Percentiles rank a stretch among this genome's conserved stretches.
Evolutionary conservation across 2,888 invertebrate genomes (phyloP).

Genomic region (Eristalis pertinax): DNA sequence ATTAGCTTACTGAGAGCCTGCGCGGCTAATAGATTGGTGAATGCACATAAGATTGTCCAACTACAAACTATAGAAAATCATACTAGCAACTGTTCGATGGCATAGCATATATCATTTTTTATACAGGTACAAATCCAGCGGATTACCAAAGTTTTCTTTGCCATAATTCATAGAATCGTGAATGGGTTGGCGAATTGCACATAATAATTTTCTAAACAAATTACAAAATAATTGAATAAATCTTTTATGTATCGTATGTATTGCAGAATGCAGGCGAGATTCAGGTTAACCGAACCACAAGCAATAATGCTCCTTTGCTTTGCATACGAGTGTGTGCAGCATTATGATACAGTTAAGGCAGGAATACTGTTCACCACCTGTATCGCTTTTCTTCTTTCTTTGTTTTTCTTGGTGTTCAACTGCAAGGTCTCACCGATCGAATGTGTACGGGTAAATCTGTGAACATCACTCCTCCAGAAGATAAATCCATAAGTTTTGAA

Average conservation of each 20-base stretch:
- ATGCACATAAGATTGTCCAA: no score
- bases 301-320: conserved; percentile 32
- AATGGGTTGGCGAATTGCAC: conserved; percentile 38
- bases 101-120: conserved; percentile 28
- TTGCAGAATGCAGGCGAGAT: conserved; percentile 5
- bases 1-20: no score
- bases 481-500: conserved; percentile 26
- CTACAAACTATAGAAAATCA: not conserved
- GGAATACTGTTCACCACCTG: not conserved
- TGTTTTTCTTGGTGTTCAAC: not conserved
- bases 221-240: conserved; percentile 61
- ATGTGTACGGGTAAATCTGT: conserved; percentile 35
- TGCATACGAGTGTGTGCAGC: conserved; percentile 25
- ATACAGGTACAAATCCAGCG: conserved; percentile 4
- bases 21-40: no score
- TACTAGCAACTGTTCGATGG: not conserved
- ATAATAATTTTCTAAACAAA: conserved; percentile 56
- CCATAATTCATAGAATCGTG: conserved; percentile 39
- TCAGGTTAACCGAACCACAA: conserved; percentile 29
- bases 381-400: conserved; percentile 3
- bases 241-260: conserved; percentile 9
- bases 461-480: conserved; percentile 24
- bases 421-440: conserved; percentile 32
- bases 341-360: not conserved
- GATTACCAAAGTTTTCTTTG: not conserved